phyloP scores from a whole-genome alignment of 2,797 vertebrate species.

The Lacerta bilineata region DNA sequence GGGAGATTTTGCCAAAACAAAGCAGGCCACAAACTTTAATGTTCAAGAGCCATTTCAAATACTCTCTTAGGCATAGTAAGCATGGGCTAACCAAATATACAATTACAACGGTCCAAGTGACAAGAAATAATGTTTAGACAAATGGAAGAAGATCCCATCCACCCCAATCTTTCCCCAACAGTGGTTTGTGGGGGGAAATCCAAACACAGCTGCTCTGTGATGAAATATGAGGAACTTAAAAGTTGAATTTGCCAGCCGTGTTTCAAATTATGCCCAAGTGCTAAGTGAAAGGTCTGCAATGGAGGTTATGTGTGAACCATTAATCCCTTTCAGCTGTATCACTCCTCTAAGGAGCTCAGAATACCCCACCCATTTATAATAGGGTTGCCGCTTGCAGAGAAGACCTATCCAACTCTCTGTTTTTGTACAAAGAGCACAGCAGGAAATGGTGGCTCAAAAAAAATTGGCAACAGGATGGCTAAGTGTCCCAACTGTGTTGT shows the following conservation, averaged over 20 bases:
- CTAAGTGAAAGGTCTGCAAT: constrained; percentile 63
- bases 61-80: constrained; percentile 40
- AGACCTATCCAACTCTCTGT: neutral
- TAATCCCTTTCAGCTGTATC: constrained; percentile 10
- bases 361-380: neutral
- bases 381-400: neutral
- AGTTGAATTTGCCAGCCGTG: neutral
- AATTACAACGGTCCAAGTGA: constrained; percentile 3
- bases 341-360: constrained; percentile 6
- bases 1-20: neutral
- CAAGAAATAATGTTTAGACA: constrained; percentile 35
- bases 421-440: neutral
- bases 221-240: constrained; percentile 19
- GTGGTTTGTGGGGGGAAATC: constrained; percentile 48
- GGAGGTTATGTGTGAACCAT: constrained; percentile 58
- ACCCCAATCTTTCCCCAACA: neutral
- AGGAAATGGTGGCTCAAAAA: constrained; percentile 10
- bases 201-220: constrained; percentile 40
- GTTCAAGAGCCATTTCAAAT: constrained; percentile 16
- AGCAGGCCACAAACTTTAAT: neutral
- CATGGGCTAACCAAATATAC: constrained; percentile 30
- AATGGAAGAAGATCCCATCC: constrained; percentile 40
- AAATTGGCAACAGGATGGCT: constrained; percentile 15
- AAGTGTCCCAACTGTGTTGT: constrained; percentile 14
- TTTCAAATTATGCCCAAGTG: constrained; percentile 8